Evolutionary conservation across 2,888 invertebrate species (phyloP).

Genomic region (Cyrtodaria siliqua): DNA sequence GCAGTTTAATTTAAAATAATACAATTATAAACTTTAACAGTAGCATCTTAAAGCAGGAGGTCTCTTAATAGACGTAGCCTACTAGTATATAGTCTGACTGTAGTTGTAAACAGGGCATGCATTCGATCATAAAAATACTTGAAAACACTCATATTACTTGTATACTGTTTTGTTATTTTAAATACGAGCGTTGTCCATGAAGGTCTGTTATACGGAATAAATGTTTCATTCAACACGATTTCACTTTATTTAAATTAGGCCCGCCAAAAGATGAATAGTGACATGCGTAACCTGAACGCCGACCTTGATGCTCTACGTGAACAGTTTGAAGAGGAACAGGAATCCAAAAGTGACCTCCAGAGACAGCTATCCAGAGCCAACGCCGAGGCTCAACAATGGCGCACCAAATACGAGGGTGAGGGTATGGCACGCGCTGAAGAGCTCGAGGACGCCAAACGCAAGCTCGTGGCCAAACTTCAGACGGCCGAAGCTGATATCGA

Average conservation of each 20-base stretch:
- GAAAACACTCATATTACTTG: too few species aligned
- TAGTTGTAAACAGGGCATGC: too few species aligned
- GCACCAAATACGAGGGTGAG: conserved; percentile 98
- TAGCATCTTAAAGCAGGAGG: too few species aligned
- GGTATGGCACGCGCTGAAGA: conserved; percentile 88
- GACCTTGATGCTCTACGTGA: conserved; percentile 99
- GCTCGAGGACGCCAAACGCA: conserved; percentile 87
- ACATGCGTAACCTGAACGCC: conserved; percentile 99
- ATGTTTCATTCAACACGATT: too few species aligned
- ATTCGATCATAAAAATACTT: too few species aligned
- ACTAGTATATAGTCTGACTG: too few species aligned
- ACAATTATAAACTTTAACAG: too few species aligned
- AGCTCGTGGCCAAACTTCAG: conserved; percentile 96
- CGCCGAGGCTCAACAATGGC: conserved; percentile 98
- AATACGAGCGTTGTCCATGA: too few species aligned
- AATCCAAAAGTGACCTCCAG: conserved; percentile 99
- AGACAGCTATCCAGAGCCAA: conserved; percentile 99
- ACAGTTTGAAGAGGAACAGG: conserved; percentile 99
- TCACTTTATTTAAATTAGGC: conserved; percentile 2
- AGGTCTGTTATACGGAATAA: too few species aligned
- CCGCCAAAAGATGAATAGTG: conserved; percentile 87
- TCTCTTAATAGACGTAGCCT: too few species aligned
- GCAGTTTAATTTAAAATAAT: too few species aligned
- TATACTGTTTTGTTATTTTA: too few species aligned
- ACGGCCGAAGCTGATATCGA: conserved; percentile 99